Base-by-base conservation (phyloP, 2,888 invertebrate species). In the Reticulitermes lucifugus region DNA sequence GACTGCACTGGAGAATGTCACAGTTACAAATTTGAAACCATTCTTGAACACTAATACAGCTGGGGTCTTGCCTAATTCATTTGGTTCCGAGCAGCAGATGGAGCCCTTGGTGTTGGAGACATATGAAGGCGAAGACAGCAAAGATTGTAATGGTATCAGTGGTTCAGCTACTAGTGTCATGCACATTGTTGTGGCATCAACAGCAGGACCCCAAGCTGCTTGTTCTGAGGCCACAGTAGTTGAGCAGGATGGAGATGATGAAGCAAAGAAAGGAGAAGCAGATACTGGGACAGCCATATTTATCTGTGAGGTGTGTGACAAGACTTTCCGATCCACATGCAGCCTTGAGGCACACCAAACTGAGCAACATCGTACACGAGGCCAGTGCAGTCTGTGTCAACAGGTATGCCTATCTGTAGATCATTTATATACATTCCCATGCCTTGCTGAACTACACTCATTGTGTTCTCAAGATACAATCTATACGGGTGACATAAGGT, bases 231-330 rank as follows among this genome's bases (percentile, higher is more conserved):
- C 59, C 7, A 21, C 35, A 22, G 25, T 6, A 35, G 51, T 22
- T 55, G n/a, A 35, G 5, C 29, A 73, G 7, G n/a, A 14, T 22
- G 73, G 22, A n/a, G 10, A 80, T 1, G 43, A 21, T 22, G 71
- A 43, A 55, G 41, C 35, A 25, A 46, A 81, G 25, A 55, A 51
- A 46, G 22, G 7, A 55, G 60, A 82, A 18, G 7, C 10, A 83
- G 46, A 51, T 25, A n/a, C n/a, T 55, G 71, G 55, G 25, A 77
- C 35, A 43, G 84, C 41, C 21, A 79, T 79, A 41, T 86, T 84
- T 65, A 81, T 84, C 25, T 86, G 86, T 80, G 84, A 86, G 41
- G 71, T 83, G 9, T 86, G 86, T 73, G 80, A 86, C n/a, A 86
- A 85, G 35, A 84, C 84, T 4, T 85, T 85, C 77, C 60, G 21